A percentile compares a stretch with the other conserved stretches of the same genome.
Conservation (phyloP, 2,888 invertebrate species). For the Sipha maydis region DNA sequence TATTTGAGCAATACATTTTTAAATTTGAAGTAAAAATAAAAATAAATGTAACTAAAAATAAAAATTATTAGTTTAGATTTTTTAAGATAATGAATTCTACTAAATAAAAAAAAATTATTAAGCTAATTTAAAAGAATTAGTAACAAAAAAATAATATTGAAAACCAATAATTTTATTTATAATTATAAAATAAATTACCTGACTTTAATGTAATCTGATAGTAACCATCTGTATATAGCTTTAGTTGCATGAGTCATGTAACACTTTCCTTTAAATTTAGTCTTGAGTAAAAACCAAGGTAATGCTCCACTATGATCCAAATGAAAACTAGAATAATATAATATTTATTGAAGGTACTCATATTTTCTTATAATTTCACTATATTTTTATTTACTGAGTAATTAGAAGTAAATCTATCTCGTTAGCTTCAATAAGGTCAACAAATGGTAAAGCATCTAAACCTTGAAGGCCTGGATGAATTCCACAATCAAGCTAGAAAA, state of each 20-base stretch:
- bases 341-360: neutral
- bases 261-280: conserved; percentile 95
- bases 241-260: conserved; percentile 99
- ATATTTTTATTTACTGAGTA: conserved; percentile 78
- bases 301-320: conserved; percentile 97
- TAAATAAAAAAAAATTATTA: neutral
- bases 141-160: neutral
- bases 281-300: conserved; percentile 97
- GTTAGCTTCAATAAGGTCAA: conserved; percentile 96
- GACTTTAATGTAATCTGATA: conserved; percentile 99
- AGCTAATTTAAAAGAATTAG: neutral
- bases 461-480: conserved; percentile 98
- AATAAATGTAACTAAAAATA: neutral
- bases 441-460: conserved; percentile 97
- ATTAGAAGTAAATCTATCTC: conserved; percentile 94
- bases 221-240: conserved; percentile 97
- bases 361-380: neutral
- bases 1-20: neutral
- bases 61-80: neutral
- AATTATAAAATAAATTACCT: conserved; percentile 70
- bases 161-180: neutral
- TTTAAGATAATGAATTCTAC: neutral
- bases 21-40: neutral
- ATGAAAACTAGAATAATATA: conserved; percentile 80
- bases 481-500: conserved; percentile 87